Evolutionary conservation across 2,888 invertebrate species (phyloP).

Genomic region (Lepidochrysops patricia): DNA sequence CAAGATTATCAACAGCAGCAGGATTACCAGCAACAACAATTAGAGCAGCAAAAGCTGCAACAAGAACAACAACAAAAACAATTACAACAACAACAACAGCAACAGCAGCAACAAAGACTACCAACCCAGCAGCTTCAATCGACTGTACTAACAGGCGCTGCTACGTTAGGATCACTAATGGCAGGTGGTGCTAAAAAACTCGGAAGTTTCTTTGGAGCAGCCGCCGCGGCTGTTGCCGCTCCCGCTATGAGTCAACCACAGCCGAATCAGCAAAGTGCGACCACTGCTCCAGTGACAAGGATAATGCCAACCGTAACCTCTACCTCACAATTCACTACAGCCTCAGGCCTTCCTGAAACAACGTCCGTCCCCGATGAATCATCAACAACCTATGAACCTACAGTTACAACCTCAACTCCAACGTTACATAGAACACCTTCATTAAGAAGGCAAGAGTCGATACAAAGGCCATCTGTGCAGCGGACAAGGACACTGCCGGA

Average conservation of each 20-base stretch:
- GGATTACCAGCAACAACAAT: conserved; percentile 33
- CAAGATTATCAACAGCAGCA: conserved; percentile 32
- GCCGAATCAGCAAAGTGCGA: conserved; percentile 16
- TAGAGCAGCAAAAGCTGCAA: conserved; percentile 34
- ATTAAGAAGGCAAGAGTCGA: conserved; percentile 65
- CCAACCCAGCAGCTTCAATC: conserved; percentile 59
- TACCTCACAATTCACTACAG: conserved; percentile 41
- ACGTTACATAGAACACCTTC: conserved; percentile 60
- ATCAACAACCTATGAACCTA: conserved; percentile 49
- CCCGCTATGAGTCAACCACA: conserved; percentile 43
- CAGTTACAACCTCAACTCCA: conserved; percentile 49
- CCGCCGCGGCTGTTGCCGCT: conserved; percentile 59
- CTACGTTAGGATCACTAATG: conserved; percentile 66
- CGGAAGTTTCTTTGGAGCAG: conserved; percentile 66
- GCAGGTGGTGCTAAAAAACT: conserved; percentile 68
- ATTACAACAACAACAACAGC: conserved; percentile 43
- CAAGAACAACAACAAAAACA: conserved; percentile 38
- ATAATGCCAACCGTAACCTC: conserved; percentile 13
- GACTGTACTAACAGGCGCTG: conserved; percentile 60
- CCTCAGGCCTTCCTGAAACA: conserved; percentile 44
- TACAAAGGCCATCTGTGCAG: conserved; percentile 65
- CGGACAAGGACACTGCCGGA: conserved; percentile 64
- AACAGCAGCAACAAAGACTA: conserved; percentile 50
- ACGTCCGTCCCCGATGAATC: conserved; percentile 60
- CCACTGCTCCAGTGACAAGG: conserved; percentile 16